Evolutionary conservation across 2,888 invertebrate species (phyloP), one percentile per base, ranked within the genome.

Genomic region (Acanthosepion lycidas): DNA sequence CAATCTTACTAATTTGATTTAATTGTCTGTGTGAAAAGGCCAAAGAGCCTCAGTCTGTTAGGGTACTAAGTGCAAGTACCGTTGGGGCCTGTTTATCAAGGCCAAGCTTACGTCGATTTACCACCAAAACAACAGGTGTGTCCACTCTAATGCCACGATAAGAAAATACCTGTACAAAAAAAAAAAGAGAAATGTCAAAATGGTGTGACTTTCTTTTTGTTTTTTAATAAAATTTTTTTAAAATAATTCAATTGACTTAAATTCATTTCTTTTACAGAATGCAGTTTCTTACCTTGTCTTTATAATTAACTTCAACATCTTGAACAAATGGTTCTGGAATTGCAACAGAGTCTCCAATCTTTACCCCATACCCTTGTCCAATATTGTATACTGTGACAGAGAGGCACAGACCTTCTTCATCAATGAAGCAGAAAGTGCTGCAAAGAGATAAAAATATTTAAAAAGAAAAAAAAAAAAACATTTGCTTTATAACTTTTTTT

Each of bases 361-460:
- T 98, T 94, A 98, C 98, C 92, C 99, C 99, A 97, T 98, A 98
- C 0, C 98, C 98, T 96, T 98, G 98, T 18, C 98, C 98, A 97
- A 99, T 98, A 98, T 99, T 99, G 97, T 98, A 99, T 93, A 99
- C 98, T 0, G 98, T 98, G 95, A 99, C 98, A 48, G 98, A 98
- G 94, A 98, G 97, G 97, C 98, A 98, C 3, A 98, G 98, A 97
- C 98, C 98, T 95, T 98, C 98, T 96, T 98, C 98, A 97, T 99
- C 99, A 93, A 98, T 98, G 97, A 99, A 97, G 96, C 98, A 99
- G 97, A 99, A 98, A 91, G 98, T 98, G 97, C 98, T 99, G 97
- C 26, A 98, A 91, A 95, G 94, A 95, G 95, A 94, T 53, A 33
- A 48, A 33, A 23, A 42, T 26, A 18, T 6, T 28, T 23, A 28